phyloP scores from a whole-genome alignment of 2,888 invertebrate species.

The Platerodrilus igneus region DNA sequence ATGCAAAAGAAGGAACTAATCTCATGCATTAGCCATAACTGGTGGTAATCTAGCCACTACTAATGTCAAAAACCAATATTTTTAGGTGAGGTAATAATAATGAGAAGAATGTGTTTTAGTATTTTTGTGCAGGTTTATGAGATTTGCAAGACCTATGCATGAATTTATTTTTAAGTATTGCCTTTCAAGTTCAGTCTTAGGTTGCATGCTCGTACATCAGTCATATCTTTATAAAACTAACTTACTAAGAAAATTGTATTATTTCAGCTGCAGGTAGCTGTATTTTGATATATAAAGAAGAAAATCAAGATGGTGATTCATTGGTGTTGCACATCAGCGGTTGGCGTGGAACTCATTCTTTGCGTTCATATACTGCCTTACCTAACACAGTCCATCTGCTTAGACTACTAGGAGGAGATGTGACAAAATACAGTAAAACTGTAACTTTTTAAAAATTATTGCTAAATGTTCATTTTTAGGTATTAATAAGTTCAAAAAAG shows the following conservation, averaged over 20 bases:
- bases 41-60: no score
- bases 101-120: no score
- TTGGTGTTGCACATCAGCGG: conserved; percentile 72
- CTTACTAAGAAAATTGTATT: no score
- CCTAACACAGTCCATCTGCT: conserved; percentile 84
- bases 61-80: no score
- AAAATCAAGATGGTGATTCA: conserved; percentile 44
- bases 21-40: no score
- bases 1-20: no score
- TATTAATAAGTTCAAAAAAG: conserved; percentile 68
- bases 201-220: conserved; percentile 8
- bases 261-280: conserved; percentile 70
- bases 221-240: no score
- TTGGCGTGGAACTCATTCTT: conserved; percentile 84
- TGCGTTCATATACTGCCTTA: conserved; percentile 82
- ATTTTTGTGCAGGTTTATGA: no score
- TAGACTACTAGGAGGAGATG: conserved; percentile 79
- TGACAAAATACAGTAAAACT: conserved; percentile 72
- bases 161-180: conserved; percentile 30
- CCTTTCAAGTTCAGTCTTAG: conserved; percentile 27
- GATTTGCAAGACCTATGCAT: no score
- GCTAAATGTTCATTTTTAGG: conserved; percentile 48
- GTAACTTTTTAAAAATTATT: conserved; percentile 9
- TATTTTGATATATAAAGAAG: conserved; percentile 60
- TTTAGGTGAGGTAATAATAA: no score